Conservation (phyloP, 1,140 invertebrate species). For the Charaxes varanes region DNA sequence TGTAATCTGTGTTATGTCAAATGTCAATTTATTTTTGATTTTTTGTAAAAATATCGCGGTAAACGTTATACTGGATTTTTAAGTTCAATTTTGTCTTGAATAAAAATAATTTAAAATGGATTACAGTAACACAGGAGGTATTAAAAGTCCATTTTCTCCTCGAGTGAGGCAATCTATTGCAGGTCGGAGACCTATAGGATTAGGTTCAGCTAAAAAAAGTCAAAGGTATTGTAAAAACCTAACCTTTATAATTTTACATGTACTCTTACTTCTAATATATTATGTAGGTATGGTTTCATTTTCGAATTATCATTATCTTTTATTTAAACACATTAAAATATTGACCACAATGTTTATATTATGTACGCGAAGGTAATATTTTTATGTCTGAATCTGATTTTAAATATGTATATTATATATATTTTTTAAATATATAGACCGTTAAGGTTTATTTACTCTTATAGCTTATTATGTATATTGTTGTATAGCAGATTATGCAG, state of each 20-base stretch:
- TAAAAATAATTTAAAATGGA: conserved; percentile 39
- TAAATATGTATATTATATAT: too few species aligned
- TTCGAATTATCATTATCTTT: too few species aligned
- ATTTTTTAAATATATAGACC: too few species aligned
- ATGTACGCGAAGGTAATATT: too few species aligned
- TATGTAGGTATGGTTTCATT: too few species aligned
- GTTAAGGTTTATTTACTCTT: too few species aligned
- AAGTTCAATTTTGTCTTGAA: conserved; percentile 16
- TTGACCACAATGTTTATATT: too few species aligned
- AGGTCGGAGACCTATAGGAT: conserved; percentile 52
- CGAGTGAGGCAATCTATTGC: conserved; percentile 58
- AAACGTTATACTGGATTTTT: conserved; percentile 15
- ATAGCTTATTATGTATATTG: too few species aligned
- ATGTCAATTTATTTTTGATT: conserved; percentile 10
- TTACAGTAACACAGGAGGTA: conserved; percentile 59
- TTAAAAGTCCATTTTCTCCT: conserved; percentile 72
- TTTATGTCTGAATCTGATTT: too few species aligned
- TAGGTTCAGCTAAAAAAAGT: conserved; percentile 61
- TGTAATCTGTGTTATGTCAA: conserved; percentile 4
- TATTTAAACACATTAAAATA: too few species aligned
- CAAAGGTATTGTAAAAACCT: conserved; percentile 49
- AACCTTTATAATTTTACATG: conserved; percentile 1
- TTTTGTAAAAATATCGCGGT: conserved; percentile 7
- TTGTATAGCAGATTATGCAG: too few species aligned
- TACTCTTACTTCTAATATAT: background rate